Conservation (phyloP, 2,113 vertebrate genomes). For the Podocnemis expansa region DNA sequence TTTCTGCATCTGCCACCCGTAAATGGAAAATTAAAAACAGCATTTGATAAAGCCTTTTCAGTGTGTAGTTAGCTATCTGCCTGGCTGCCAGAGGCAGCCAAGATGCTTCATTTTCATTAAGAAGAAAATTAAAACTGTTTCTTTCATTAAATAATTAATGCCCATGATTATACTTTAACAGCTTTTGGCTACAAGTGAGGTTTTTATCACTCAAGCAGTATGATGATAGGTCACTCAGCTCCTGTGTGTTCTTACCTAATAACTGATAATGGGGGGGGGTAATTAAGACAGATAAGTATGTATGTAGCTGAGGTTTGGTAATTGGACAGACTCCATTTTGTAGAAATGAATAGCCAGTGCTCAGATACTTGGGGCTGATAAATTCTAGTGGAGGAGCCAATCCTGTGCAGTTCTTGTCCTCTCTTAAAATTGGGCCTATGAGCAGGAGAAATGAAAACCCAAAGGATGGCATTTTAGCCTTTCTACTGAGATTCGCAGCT, state of each 20-base stretch:
- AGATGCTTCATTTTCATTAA: background rate
- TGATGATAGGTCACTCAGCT: background rate
- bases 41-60: background rate
- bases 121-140: background rate
- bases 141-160: background rate
- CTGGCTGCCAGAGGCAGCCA: background rate
- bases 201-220: background rate
- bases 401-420: background rate
- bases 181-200: background rate
- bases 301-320: background rate
- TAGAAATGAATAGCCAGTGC: background rate
- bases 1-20: background rate
- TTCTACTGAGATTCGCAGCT: background rate
- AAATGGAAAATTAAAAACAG: background rate
- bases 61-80: background rate
- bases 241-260: conserved; percentile 8
- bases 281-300: background rate
- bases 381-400: background rate
- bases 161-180: background rate
- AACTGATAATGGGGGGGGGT: conserved; percentile 21
- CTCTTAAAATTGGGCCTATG: too few species aligned
- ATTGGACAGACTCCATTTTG: background rate
- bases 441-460: background rate
- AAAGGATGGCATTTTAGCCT: background rate
- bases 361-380: background rate